Percentiles rank a stretch among this genome's conserved stretches.
Conservation (phyloP, 2,797 vertebrate genomes). For the Chiloscyllium punctatum region DNA sequence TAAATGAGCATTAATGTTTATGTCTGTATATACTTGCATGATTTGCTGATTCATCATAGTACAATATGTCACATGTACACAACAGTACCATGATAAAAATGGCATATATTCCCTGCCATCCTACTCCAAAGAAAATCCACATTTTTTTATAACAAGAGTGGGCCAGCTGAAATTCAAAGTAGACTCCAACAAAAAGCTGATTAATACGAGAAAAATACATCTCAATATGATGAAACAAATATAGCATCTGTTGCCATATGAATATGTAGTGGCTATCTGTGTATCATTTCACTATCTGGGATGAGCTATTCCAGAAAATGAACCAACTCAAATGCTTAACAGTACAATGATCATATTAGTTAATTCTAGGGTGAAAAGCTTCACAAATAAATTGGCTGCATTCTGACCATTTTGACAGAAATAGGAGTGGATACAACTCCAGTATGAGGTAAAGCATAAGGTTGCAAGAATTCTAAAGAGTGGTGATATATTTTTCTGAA, state of each 20-base stretch:
- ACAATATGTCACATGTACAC: not conserved
- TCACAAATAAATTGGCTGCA: slow-evolving; percentile 7
- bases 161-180: not conserved
- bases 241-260: not conserved
- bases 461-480: slow-evolving; percentile 18
- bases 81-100: not conserved
- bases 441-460: slow-evolving; percentile 11
- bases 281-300: not conserved
- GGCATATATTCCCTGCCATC: not conserved
- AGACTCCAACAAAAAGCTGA: not conserved
- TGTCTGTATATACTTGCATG: not conserved
- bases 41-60: not conserved
- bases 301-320: not conserved
- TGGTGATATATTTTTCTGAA: slow-evolving; percentile 5
- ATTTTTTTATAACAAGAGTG: not conserved
- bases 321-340: not conserved
- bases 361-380: not conserved
- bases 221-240: not conserved
- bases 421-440: not conserved
- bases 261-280: not conserved
- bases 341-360: not conserved
- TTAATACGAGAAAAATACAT: not conserved
- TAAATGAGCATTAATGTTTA: not conserved
- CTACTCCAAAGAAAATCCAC: not conserved
- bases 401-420: slow-evolving; percentile 17